Base-by-base conservation (phyloP, 2,888 invertebrate genomes). In the Patella ulyssiponensis region DNA sequence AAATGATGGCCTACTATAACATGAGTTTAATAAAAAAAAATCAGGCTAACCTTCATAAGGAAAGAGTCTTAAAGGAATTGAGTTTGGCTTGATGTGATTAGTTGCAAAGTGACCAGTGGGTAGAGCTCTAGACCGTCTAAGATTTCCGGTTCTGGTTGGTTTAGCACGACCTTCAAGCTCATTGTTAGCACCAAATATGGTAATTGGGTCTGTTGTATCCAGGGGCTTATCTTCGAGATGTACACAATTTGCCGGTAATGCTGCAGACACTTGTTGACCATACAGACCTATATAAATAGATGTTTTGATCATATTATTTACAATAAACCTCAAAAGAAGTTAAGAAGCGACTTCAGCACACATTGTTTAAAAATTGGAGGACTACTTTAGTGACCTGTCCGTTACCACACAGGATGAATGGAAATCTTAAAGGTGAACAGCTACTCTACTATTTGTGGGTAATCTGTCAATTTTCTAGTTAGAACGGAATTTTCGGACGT, bases 101-200 rank as follows among this genome's bases (percentile, higher is more conserved):
- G 85, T 84, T 14, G 82, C 85, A 74, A 87, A 87, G 75, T 87
- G 86, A 20, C 83, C 83, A 11, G 88, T 87, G 4, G 88, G 88
- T 5, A 86, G 52, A 11, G 88, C 81, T 11, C 82, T 73, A 12
- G 69, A 56, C n/a, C 78, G 73, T 1, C 86, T 79, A 53, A 86
- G 77, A 58, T 80, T 81, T 3, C 83, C 84, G 7, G 80, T 79
- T 56, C 84, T 77, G 7, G 75, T 76, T 3, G 86, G 86, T 2
- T 80, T 75, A 4, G 84, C 83, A 15, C 81, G 81, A 12, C 73
- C 33, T 0, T 76, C 81, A 3, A 86, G 73, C 77, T 85, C 85
- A 52, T 69, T 71, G 74, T 80, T 84, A 11, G 76, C 76, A 11
- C 83, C 85, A 73, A 85, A 85, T 2, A 86, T 73, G 15, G 75